Evolutionary conservation across 2,888 invertebrate species (phyloP), one percentile per base, ranked within the genome.

Genomic region (Philonicus albiceps): DNA sequence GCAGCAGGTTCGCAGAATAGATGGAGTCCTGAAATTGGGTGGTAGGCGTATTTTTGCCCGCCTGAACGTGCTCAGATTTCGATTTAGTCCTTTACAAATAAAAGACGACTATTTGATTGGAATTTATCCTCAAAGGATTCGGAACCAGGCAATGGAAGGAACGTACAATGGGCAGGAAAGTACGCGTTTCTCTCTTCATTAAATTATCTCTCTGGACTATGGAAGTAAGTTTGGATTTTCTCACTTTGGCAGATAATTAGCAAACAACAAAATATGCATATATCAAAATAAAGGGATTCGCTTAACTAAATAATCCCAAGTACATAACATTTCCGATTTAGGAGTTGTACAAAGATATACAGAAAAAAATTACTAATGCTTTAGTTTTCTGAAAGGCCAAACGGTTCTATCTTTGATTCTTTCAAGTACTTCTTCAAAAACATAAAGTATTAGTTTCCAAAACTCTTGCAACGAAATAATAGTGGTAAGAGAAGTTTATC

Each of bases 61-160:
- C 64, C 49, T 31, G 74, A 74, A 74, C 74, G 74, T 74, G 74
- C 74, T 37, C 74, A 19, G 34, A 34, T 74, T 74, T 37, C 74
- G 34, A 74, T 34, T 74, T 19, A 74, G 74, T 74, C 7, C 74
- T 74, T 19, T 74, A 34, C 74, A 74, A 74, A 74, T 34, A 74
- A 74, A 74, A 74, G 31, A 74, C 74, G 31, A 34, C 34, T 74
- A 74, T 74, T 74, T 74, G 74, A 74, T 74, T 74, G 74, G 27
- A 74, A 74, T 74, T 30, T 74, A 74, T 74, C 74, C 74, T 74
- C 16, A 34, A 74, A 37, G 74, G 74, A 19, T 19, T 74, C 30
- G n/a, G 37, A 2, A 22, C 22, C 22, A 64, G 27, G 27, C 55
- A 22, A 8, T 19, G 3, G 55, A 22, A 55, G 6, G 7, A 27